Evolutionary conservation across 2,888 invertebrate species (phyloP).

Genomic region (Catocala fraxini): DNA sequence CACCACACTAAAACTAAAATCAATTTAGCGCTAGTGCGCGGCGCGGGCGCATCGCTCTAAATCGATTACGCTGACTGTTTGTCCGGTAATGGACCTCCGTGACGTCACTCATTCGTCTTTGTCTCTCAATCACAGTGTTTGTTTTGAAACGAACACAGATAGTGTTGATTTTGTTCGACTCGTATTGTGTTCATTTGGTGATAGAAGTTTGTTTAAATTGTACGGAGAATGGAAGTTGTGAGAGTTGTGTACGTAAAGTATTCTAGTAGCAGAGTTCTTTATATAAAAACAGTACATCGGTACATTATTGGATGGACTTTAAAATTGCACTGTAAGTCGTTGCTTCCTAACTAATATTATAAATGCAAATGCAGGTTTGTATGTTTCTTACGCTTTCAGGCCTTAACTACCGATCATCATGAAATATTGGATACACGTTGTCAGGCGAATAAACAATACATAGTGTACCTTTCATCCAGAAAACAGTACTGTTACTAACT

Average conservation of each 20-base stretch:
- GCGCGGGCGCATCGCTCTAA: slow-evolving; percentile 47
- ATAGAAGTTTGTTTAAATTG: background rate
- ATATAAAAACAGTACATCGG: too few relatives aligned
- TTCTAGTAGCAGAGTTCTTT: too few relatives aligned
- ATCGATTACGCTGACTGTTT: slow-evolving; percentile 47
- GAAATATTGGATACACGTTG: too few relatives aligned
- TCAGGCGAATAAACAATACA: too few relatives aligned
- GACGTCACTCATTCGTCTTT: slow-evolving; percentile 48
- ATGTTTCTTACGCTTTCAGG: too few relatives aligned
- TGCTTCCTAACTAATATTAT: too few relatives aligned
- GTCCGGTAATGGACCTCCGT: slow-evolving; percentile 39
- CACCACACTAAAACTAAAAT: slow-evolving; percentile 25
- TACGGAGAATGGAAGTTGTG: background rate
- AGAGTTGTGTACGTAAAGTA: background rate
- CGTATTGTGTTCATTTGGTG: background rate
- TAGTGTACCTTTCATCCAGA: too few relatives aligned
- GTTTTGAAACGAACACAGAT: slow-evolving; percentile 22
- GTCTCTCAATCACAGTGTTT: slow-evolving; percentile 32
- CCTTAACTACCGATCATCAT: too few relatives aligned
- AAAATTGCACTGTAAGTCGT: too few relatives aligned
- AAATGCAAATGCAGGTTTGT: too few relatives aligned
- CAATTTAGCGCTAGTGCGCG: slow-evolving; percentile 34
- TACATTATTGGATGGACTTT: too few relatives aligned
- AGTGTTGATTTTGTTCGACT: slow-evolving; percentile 1
- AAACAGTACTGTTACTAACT: too few relatives aligned